phyloP scores from a whole-genome alignment of 2,888 invertebrate genomes.

The Julus scanicus region DNA sequence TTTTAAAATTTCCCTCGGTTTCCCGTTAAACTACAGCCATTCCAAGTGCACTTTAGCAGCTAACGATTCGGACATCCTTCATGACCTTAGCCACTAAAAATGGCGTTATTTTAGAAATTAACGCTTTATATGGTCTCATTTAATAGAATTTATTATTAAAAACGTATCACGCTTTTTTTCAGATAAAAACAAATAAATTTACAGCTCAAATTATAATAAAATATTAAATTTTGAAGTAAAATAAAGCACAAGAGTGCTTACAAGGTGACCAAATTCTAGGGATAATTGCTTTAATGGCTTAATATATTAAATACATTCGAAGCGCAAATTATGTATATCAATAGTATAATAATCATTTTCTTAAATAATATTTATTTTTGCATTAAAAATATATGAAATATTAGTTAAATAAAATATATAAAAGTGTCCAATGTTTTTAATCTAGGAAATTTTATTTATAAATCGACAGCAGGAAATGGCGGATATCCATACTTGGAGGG shows the following conservation, averaged over 20 bases:
- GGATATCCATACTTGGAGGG: slow-evolving; percentile 22
- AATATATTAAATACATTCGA: background rate
- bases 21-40: slow-evolving; percentile 43
- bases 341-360: background rate
- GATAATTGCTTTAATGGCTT: background rate
- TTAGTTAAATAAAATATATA: background rate
- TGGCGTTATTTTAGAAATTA: background rate
- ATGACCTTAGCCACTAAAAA: background rate
- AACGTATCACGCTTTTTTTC: background rate
- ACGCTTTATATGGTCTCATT: background rate
- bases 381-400: background rate
- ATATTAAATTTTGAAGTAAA: background rate
- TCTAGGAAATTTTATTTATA: background rate
- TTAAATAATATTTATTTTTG: too few relatives aligned
- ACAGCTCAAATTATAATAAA: background rate
- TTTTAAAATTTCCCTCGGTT: slow-evolving; percentile 56
- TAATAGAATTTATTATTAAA: background rate
- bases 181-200: background rate
- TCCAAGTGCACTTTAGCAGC: slow-evolving; percentile 18
- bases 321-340: background rate
- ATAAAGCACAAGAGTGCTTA: background rate
- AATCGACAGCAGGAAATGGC: background rate
- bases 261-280: background rate
- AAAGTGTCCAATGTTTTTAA: background rate
- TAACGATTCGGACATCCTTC: slow-evolving; percentile 37